Evolutionary conservation across 2,113 vertebrate species (phyloP), one percentile per base, ranked within the genome.

Genomic region (Pelecanus crispus): DNA sequence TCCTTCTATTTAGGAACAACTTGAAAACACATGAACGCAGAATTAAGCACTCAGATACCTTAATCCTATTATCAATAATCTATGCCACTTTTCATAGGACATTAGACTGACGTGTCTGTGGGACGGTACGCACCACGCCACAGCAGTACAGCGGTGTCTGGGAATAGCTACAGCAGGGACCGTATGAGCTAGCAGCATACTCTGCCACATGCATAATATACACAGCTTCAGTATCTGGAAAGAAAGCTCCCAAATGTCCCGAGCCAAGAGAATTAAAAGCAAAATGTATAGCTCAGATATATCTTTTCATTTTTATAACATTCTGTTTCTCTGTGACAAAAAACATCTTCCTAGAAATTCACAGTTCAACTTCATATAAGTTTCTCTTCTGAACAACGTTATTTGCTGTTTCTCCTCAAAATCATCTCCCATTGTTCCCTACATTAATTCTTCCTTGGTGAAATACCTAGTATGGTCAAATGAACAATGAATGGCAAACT

Each of bases 381-480:
- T 42, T n/a, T 74, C 17, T 81, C 25, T 58, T 88, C 74, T 77
- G 49, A 80, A 47, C 42, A 62, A 42, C 20, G 18, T 53, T 56
- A 86, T 77, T 95, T 92, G 77, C 70, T 58, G 63, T 63, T 92
- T 88, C 59, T 65, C 50, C 55, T 92, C 89, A 81, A 85, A 77
- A 90, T 38, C 78, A 55, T 65, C 44, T 67, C 50, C 42, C 61
- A 75, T 87, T 92, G 86, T 90, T 96, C 82, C 68, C 82, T 61
- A 31, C 52, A 81, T 78, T 85, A 73, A 63, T 81, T 84, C 55
- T 34, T 42, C 59, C 82, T 85, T 65, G 55, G 65, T 81, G 70
- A 95, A 93, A 81, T 94, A 94, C 83, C 92, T 81, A 85, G 79
- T 88, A 87, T 90, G 82, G 89, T 72, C 79, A 95, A 87, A 92